phyloP scores from a whole-genome alignment of 2,888 invertebrate genomes.

The Acleris literana region DNA sequence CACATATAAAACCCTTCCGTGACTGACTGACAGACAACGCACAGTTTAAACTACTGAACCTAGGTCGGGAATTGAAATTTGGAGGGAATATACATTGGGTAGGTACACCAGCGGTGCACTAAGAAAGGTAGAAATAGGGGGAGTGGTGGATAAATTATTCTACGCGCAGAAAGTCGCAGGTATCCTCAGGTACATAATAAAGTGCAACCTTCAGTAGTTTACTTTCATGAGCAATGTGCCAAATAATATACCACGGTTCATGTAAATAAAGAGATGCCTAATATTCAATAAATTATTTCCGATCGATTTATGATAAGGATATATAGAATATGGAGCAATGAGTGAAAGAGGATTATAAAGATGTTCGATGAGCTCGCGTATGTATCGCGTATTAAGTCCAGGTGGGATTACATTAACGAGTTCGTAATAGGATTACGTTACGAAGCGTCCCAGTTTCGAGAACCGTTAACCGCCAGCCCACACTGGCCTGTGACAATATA shows the following conservation, averaged over 20 bases:
- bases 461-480: conserved; percentile 69
- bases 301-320: neutral
- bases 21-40: too few relatives aligned
- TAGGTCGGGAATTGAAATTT: too few relatives aligned
- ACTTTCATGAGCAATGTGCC: too few relatives aligned
- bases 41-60: too few relatives aligned
- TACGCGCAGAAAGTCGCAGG: too few relatives aligned
- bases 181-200: neutral
- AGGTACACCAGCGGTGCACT: too few relatives aligned
- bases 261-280: neutral
- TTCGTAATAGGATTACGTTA: conserved; percentile 79
- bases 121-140: too few relatives aligned
- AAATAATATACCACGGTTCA: neutral
- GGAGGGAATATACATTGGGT: too few relatives aligned
- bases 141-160: too few relatives aligned
- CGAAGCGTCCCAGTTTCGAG: conserved; percentile 70
- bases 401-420: conserved; percentile 76
- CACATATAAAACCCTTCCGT: too few relatives aligned
- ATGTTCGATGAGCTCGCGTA: conserved; percentile 21
- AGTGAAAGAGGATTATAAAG: conserved; percentile 24
- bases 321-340: conserved; percentile 1
- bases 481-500: conserved; percentile 74
- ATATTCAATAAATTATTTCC: neutral
- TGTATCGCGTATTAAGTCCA: conserved; percentile 51
- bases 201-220: too few relatives aligned